These are phyloP conservation scores for Aplodontia rufa DNA, from an alignment of 2,113 vertebrate species.

Conservation along the genomic window DNA sequence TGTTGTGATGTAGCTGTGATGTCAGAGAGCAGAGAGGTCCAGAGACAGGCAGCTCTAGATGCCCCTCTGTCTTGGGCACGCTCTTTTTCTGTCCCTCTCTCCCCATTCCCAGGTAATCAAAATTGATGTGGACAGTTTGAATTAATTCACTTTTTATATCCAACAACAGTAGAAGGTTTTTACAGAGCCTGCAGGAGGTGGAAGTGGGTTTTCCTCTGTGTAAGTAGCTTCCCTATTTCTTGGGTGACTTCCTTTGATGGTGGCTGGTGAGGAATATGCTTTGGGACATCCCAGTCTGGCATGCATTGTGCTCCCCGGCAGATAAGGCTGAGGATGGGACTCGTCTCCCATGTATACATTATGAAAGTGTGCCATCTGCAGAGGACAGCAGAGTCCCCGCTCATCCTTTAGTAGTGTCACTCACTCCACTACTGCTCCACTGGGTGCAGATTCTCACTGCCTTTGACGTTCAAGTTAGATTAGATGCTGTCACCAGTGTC, in stretches of 20 bases:
- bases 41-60: neutral
- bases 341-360: accelerated
- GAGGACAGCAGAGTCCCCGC: neutral
- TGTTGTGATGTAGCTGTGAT: too few species aligned
- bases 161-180: neutral
- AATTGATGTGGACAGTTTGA: neutral
- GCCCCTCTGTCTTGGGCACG: neutral
- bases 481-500: neutral
- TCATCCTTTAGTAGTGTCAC: neutral
- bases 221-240: neutral
- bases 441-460: neutral
- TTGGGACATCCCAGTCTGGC: neutral
- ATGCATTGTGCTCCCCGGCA: neutral
- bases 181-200: neutral
- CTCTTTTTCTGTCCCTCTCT: too few species aligned
- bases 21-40: neutral
- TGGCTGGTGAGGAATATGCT: neutral
- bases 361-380: neutral
- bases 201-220: neutral
- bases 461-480: neutral
- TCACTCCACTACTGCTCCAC: neutral
- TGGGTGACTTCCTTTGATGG: neutral
- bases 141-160: neutral
- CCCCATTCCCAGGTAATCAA: neutral
- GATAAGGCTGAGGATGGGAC: neutral